phyloP scores from a whole-genome alignment of 1,140 invertebrate species.

The Drosophila bifasciata region DNA sequence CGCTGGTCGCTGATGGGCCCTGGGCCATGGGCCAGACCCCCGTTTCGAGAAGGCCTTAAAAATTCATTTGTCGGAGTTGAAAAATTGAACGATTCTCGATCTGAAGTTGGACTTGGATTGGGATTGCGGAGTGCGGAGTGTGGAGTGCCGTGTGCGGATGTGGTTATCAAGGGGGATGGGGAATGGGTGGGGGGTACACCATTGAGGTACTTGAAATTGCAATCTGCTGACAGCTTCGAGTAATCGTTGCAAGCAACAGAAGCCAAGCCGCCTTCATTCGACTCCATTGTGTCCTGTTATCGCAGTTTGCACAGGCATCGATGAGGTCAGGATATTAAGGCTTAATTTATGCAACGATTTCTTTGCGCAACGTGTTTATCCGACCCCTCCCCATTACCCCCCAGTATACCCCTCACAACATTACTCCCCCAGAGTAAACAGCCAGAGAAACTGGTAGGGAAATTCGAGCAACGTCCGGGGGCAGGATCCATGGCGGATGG shows the following conservation, averaged over 20 bases:
- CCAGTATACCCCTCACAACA: too few relatives aligned
- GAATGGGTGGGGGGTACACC: not conserved
- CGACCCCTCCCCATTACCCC: not conserved
- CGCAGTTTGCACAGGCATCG: conserved; percentile 62
- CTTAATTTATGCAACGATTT: conserved; percentile 73
- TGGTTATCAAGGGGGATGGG: not conserved
- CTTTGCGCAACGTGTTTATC: conserved; percentile 71
- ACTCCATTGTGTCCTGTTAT: conserved; percentile 30
- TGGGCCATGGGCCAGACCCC: not conserved
- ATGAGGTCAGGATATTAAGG: conserved; percentile 56
- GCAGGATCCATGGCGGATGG: not conserved
- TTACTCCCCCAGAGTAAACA: too few relatives aligned
- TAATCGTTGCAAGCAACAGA: conserved; percentile 23
- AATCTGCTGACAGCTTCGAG: conserved; percentile 52
- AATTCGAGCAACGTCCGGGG: not conserved
- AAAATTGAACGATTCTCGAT: conserved; percentile 56
- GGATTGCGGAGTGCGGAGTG: too few relatives aligned
- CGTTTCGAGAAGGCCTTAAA: conserved; percentile 44
- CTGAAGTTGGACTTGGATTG: conserved; percentile 20
- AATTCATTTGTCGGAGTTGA: conserved; percentile 67
- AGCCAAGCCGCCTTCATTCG: not conserved
- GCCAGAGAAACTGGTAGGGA: too few relatives aligned
- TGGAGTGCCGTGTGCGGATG: too few relatives aligned
- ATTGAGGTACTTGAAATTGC: conserved; percentile 10
- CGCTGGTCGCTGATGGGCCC: conserved; percentile 3